Evolutionary conservation across 2,888 invertebrate genomes (phyloP), one percentile per base, ranked within the genome.

Genomic region (Serrognathus titanus): DNA sequence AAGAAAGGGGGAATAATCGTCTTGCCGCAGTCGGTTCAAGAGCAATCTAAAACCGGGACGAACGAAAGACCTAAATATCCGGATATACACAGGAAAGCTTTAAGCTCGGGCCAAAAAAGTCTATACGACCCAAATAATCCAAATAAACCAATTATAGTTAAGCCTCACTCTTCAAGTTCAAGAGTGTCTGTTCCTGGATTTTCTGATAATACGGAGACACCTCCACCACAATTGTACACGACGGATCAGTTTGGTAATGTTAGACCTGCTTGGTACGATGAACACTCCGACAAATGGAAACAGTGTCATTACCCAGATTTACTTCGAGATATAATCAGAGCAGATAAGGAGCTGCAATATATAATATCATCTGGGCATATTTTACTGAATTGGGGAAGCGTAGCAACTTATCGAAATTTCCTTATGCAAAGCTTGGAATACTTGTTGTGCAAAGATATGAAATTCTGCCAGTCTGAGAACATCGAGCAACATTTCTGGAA

Each of bases 401-500:
- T 80, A 41, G 82, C 83, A 24, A 82, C 85, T 57, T 64, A 73
- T 31, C 84, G 90, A 75, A 77, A 80, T 57, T 85, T 84, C 69
- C 78, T 92, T 57, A 88, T 89, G 77, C 81, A 83, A 58, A 85
- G 86, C 48, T 82, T 91, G 47, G 82, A 84, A 63, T 84, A 81
- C 62, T 79, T 93, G 8, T 76, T 93, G 9, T 80, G 88, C 70
- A 84, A 87, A 43, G 92, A 95, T 76, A 82, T 94, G 56, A 92
- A 92, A 75, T 92, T 93, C 74, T 91, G 93, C 66, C 90, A 92
- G 72, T 83, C 87, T 41, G 89, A 92, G 71, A 93, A 94, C 72
- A 86, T 94, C 7, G 96, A 96, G 70, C 90, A 91, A 69, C 87
- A 90, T 71, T 87, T 96, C 75, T 96, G 96, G 96, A 94, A 94